Percentiles rank a stretch among this genome's conserved stretches.
Evolutionary conservation across 2,888 invertebrate genomes (phyloP).

Genomic region (Polydrusus tereticollis): DNA sequence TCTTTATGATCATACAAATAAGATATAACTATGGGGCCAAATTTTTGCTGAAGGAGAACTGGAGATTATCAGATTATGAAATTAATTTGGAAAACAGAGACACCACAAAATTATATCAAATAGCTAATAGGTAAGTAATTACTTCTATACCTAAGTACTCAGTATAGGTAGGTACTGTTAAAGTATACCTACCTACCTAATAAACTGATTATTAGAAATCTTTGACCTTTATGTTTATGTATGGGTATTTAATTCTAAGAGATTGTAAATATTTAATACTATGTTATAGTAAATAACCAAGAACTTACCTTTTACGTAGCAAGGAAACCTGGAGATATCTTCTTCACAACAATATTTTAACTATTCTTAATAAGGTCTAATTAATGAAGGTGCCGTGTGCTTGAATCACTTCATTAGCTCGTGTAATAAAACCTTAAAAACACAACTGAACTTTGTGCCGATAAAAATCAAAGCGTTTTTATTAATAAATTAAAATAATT

Average conservation of each 20-base stretch:
- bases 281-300: not conserved
- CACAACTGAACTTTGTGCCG: constrained; percentile 24
- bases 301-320: constrained; percentile 18
- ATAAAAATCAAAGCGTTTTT: constrained; percentile 12
- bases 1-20: too few relatives aligned
- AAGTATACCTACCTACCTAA: too few relatives aligned
- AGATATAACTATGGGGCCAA: too few relatives aligned
- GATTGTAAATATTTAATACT: not conserved
- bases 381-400: constrained; percentile 49
- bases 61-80: too few relatives aligned
- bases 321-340: constrained; percentile 16
- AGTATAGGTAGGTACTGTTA: too few relatives aligned
- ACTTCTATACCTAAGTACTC: too few relatives aligned
- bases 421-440: constrained; percentile 21
- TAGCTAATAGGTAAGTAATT: too few relatives aligned
- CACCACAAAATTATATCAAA: too few relatives aligned
- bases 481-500: constrained; percentile 23
- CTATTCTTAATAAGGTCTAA: constrained; percentile 46
- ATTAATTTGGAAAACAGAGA: too few relatives aligned
- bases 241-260: too few relatives aligned
- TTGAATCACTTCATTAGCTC: constrained; percentile 46
- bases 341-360: constrained; percentile 28
- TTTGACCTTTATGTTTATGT: not conserved
- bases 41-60: too few relatives aligned
- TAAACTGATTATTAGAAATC: too few relatives aligned